Base-by-base conservation (phyloP, 2,888 invertebrate species). In the Ornithoptera priamus region DNA sequence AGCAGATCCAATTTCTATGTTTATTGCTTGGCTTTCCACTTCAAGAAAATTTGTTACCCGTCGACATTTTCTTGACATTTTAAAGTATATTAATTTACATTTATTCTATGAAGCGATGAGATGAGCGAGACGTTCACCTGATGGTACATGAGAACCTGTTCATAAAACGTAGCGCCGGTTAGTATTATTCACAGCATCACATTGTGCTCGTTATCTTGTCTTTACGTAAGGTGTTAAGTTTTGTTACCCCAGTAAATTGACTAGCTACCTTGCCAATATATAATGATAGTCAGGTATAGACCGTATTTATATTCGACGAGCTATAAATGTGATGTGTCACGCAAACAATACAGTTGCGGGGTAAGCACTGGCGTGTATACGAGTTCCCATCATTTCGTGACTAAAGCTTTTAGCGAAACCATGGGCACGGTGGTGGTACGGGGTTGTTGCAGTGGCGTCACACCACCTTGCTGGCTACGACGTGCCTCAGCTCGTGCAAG, bases 401-500 rank as follows among this genome's bases (percentile, higher is more conserved):
- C 77, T 76, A 76, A 77, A 76, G 78, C 73, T 74, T 72, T 75
- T 72, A 73, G 73, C 72, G 70, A 73, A 72, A 72, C 73, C 73
- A 75, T 75, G 75, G 76, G 73, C 68, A 65, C 71, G 75, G 76
- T 78, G 75, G 76, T 75, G 67, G 68, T 70, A 67, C 66, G 65
- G 68, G 73, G 76, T 77, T 86, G 85, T 85, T 79, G 78, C 81
- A 90, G 91, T 91, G 85, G 82, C 80, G 85, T 75, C 75, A 80
- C 77, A 90, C 89, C 87, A 90, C 85, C 86, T 86, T 77, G 78
- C 79, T 76, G 74, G 87, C 74, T 71, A 75, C 78, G 87, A 89
- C 90, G 89, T 86, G 65, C 42, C 58, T 17, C 58, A 58, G 36
- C 65, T 24, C 39, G 65, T 58, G 65, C 30, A 17, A 17, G 57